Conservation (phyloP, 2,888 invertebrate genomes). For the Morpho achilles region DNA sequence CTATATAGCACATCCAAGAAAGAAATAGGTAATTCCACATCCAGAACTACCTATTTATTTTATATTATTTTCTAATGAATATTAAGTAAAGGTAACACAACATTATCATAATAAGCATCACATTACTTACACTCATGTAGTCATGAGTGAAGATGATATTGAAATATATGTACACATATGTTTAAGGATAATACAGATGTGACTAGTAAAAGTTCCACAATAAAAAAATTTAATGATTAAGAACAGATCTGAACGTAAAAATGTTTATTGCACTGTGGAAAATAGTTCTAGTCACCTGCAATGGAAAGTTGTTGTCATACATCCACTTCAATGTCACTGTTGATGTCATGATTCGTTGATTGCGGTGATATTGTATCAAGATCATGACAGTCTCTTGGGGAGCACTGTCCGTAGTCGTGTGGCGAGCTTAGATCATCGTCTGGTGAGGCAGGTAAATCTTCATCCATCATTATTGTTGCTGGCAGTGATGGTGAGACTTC, state of each 20-base stretch:
- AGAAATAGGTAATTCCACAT: no score
- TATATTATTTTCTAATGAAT: no score
- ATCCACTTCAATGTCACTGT: constrained; percentile 68
- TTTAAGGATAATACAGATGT: constrained; percentile 6
- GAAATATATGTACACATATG: not conserved
- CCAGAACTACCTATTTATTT: no score
- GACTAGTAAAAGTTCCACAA: constrained; percentile 12
- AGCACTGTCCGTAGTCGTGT: constrained; percentile 47
- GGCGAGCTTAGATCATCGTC: constrained; percentile 64
- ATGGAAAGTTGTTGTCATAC: constrained; percentile 64
- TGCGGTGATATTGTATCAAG: constrained; percentile 45
- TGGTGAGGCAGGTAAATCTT: constrained; percentile 52
- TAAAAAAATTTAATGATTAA: not conserved
- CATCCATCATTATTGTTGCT: constrained; percentile 76
- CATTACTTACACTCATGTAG: constrained; percentile 6
- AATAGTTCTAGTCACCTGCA: constrained; percentile 46
- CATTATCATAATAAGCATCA: not conserved
- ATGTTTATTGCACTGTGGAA: constrained; percentile 9
- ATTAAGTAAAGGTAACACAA: not conserved
- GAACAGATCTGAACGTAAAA: not conserved
- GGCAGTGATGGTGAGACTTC: constrained; percentile 70
- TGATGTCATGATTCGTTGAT: constrained; percentile 49
- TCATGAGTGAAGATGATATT: constrained; percentile 7
- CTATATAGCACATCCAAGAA: no score
- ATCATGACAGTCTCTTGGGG: constrained; percentile 40